Conservation (phyloP, 2,113 vertebrate genomes). For the Pogonocichla stellata region DNA sequence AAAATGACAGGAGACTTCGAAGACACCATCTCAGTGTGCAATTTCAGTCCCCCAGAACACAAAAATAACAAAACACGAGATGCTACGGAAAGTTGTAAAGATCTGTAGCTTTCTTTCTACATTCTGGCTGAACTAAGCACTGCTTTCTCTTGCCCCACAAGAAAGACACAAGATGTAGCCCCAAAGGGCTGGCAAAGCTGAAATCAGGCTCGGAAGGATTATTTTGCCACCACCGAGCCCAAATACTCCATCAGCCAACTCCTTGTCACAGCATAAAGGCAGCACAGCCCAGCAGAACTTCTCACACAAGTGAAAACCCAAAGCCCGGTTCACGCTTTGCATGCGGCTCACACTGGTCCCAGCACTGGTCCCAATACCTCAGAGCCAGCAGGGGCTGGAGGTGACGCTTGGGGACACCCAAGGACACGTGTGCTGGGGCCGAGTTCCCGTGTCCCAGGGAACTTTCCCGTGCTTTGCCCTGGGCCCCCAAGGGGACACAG, state of each 20-base stretch:
- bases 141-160: neutral
- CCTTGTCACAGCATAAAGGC: neutral
- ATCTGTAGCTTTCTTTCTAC: neutral
- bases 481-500: rapidly evolving
- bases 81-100: neutral
- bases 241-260: neutral
- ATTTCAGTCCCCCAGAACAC: neutral
- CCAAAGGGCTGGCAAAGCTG: neutral
- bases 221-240: neutral
- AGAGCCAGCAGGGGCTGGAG: neutral
- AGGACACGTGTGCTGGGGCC: rapidly evolving
- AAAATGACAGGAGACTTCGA: neutral
- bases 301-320: neutral
- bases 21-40: neutral
- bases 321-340: neutral
- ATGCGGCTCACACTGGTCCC: neutral
- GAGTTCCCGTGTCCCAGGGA: too few relatives aligned
- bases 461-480: too few relatives aligned
- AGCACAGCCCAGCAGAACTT: neutral
- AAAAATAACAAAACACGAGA: neutral
- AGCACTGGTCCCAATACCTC: neutral
- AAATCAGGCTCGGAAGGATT: neutral
- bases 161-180: neutral
- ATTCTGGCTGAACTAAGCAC: neutral
- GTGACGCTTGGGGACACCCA: neutral